Percentiles rank a stretch among this genome's conserved stretches.
These are phyloP conservation scores for Peromyscus melanophrys DNA, from an alignment of 2,797 vertebrate species.

Conservation along the genomic window DNA sequence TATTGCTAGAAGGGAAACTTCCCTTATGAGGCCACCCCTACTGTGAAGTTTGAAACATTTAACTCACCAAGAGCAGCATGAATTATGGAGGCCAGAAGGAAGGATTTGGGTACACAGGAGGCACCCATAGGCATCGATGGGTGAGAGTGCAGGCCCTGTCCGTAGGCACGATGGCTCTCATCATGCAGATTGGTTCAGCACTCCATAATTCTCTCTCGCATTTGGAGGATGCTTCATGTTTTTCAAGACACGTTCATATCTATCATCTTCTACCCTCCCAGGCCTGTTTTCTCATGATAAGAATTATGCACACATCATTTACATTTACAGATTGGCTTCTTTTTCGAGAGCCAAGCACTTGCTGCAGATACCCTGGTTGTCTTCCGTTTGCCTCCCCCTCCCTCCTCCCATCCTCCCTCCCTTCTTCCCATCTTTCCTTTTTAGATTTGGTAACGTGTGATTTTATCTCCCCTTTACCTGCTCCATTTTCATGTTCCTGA, in stretches of 20 bases:
- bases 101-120: not conserved
- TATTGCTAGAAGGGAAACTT: not conserved
- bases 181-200: not conserved
- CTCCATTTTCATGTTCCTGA: not conserved
- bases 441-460: not conserved
- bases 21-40: conserved; percentile 27
- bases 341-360: conserved; percentile 40
- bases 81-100: not conserved
- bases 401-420: too few species aligned
- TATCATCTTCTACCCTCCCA: conserved; percentile 74
- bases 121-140: not conserved
- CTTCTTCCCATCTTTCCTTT: not conserved
- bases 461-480: not conserved
- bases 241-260: conserved; percentile 55
- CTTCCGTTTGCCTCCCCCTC: not conserved
- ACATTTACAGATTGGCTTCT: conserved; percentile 74
- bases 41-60: conserved; percentile 68
- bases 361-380: conserved; percentile 24
- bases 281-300: conserved; percentile 77
- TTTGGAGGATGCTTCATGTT: conserved; percentile 27
- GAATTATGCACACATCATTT: conserved; percentile 83
- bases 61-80: not conserved
- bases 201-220: conserved; percentile 26
- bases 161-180: rapidly evolving
- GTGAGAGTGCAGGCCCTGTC: rapidly evolving